Evolutionary conservation across 1,140 invertebrate species (phyloP).

Genomic region (Hylaeus volcanicus): DNA sequence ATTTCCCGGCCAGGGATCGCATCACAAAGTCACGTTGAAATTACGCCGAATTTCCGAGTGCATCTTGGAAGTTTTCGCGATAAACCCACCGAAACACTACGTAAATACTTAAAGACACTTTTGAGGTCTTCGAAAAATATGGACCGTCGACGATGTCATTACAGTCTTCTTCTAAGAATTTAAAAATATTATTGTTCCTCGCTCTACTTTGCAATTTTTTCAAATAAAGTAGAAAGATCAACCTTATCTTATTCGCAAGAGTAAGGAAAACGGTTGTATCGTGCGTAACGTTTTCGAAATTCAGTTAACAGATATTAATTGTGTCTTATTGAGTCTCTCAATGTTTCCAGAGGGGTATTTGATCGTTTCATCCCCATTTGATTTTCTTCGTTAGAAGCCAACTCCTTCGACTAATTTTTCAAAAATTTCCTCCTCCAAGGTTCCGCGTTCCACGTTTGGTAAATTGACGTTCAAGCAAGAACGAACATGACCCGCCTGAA

Average conservation of each 20-base stretch:
- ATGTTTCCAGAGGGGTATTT: too few relatives aligned
- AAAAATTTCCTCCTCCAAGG: neutral
- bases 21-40: conserved; percentile 2
- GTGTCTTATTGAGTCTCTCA: too few relatives aligned
- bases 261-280: too few relatives aligned
- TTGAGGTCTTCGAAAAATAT: neutral
- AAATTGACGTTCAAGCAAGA: neutral
- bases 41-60: conserved; percentile 3
- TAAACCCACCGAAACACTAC: neutral
- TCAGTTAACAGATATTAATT: too few relatives aligned
- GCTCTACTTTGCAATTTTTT: too few relatives aligned
- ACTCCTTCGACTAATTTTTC: too few relatives aligned
- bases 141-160: too few relatives aligned
- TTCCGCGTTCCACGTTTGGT: neutral
- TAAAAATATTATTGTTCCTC: neutral
- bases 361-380: too few relatives aligned
- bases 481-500: neutral
- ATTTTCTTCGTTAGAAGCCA: too few relatives aligned
- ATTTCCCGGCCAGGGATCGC: conserved; percentile 25
- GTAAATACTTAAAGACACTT: neutral
- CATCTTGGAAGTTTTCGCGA: neutral
- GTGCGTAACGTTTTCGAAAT: too few relatives aligned
- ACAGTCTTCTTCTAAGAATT: neutral
- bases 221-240: too few relatives aligned
- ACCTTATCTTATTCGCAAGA: too few relatives aligned